Evolutionary conservation across 2,113 vertebrate species (phyloP).

Genomic region (Gobiocypris rarus): DNA sequence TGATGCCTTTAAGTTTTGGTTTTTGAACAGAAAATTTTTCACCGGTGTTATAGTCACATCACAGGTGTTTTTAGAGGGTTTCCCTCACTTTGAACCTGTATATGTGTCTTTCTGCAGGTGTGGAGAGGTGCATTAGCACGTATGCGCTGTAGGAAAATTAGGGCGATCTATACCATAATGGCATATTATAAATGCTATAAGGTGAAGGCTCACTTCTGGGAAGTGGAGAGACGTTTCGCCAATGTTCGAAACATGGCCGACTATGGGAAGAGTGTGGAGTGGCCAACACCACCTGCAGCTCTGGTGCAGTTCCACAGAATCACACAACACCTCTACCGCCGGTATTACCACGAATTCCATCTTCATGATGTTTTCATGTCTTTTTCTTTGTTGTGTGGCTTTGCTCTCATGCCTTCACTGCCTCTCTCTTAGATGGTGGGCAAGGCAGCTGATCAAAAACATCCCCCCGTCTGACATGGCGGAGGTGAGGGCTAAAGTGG

Average conservation of each 20-base stretch:
- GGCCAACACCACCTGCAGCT: constrained; percentile 80
- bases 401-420: neutral
- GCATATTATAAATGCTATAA: constrained; percentile 86
- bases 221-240: constrained; percentile 82
- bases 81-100: neutral
- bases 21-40: neutral
- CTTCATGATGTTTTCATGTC: neutral
- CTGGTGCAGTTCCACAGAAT: constrained; percentile 82
- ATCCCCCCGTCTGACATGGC: constrained; percentile 89
- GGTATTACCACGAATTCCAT: constrained; percentile 68
- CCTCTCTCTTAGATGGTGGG: constrained; percentile 85
- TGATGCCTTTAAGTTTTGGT: neutral
- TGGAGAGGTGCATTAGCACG: constrained; percentile 90
- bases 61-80: neutral
- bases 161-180: constrained; percentile 86
- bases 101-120: constrained; percentile 70
- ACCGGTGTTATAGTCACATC: neutral
- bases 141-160: constrained; percentile 76
- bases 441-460: constrained; percentile 88
- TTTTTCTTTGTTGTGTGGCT: neutral
- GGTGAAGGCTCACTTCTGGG: constrained; percentile 83
- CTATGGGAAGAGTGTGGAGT: constrained; percentile 82
- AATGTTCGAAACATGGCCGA: constrained; percentile 78
- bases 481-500: constrained; percentile 90
- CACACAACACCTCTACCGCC: constrained; percentile 81